Evolutionary conservation across 2,113 vertebrate species (phyloP).

Genomic region (Danionella cerebrum): DNA sequence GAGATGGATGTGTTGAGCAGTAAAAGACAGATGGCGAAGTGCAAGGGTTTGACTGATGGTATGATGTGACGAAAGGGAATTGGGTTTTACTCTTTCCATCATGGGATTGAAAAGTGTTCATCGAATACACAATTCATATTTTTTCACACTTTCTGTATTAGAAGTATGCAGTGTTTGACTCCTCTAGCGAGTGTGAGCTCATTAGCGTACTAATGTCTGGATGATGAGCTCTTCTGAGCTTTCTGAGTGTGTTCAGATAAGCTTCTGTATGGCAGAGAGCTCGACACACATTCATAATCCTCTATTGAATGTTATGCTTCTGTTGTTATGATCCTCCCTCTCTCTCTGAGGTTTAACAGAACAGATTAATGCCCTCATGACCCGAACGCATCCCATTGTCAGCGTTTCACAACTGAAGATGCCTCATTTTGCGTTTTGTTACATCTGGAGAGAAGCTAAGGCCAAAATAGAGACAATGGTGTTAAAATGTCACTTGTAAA

Average conservation of each 20-base stretch:
- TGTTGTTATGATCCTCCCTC: constrained; percentile 15
- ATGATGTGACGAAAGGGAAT: no score
- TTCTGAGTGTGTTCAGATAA: constrained; percentile 26
- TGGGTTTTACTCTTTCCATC: no score
- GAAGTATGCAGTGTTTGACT: no score
- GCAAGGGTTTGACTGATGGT: no score
- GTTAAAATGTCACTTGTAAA: no score
- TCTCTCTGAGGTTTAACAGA: background rate
- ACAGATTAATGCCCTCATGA: constrained; percentile 13
- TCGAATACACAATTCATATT: no score
- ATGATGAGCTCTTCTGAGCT: background rate
- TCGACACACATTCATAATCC: constrained; percentile 33
- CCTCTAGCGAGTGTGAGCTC: background rate
- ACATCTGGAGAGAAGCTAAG: background rate
- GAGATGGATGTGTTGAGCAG: no score
- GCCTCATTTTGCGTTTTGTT: background rate
- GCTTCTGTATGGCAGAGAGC: background rate
- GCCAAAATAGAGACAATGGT: background rate
- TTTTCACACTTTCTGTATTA: no score
- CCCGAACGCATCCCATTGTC: background rate
- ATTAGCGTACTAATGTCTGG: constrained; percentile 31
- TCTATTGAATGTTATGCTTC: constrained; percentile 28
- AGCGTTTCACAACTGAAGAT: background rate
- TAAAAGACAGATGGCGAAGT: no score
- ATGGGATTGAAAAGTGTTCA: no score